Base-by-base conservation (phyloP, 2,888 invertebrate genomes). In the Poecilobothrus nobilitatus region DNA sequence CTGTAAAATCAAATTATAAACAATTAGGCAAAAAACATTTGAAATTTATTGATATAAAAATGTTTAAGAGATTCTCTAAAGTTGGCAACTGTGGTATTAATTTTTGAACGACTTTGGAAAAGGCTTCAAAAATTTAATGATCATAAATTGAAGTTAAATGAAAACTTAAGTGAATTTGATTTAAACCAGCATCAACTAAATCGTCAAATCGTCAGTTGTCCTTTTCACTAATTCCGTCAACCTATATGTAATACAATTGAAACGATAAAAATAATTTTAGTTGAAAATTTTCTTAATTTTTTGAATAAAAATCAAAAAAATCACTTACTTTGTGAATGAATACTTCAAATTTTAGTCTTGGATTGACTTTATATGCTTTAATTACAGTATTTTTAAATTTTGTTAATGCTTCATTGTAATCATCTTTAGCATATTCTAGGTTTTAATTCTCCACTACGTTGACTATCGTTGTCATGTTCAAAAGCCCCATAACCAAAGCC, bases 191-290 rank as follows among this genome's bases (percentile, higher is more conserved):
- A 82, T 98, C 97, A 37, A 88, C 86, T 70, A 99, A 85, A 81
- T 98, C 97, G 81, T 98, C 97, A 99, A 98, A 79, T 99, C 98
- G 75, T 98, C n/a, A n/a, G 86, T 81, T 99, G 98, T 99, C 99
- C 88, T 99, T 97, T 85, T 98, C 99, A 69, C 96, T 95, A 27
- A 99, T 87, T 15, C 99, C 98, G 84, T 99, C 99, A 33, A 99
- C 98, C 87, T 81, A 61, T 72, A 22, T 77, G 34, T 21, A n/a
- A 64, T 27, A 27, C 5, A 27, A 34, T 27, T 12, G 1, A 37
- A 37, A 37, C 9, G 12, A 53, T 34, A 27, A 41, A 64, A 37
- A 53, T 34, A 65, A 33, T 67, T 22, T 53, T 65, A 5, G 1
- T 22, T n/a, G 44, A 79, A n/a, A n/a, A n/a, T n/a, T n/a, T n/a